Evolutionary conservation across 1,140 invertebrate genomes (phyloP).

Genomic region (Pseudoatta argentina): DNA sequence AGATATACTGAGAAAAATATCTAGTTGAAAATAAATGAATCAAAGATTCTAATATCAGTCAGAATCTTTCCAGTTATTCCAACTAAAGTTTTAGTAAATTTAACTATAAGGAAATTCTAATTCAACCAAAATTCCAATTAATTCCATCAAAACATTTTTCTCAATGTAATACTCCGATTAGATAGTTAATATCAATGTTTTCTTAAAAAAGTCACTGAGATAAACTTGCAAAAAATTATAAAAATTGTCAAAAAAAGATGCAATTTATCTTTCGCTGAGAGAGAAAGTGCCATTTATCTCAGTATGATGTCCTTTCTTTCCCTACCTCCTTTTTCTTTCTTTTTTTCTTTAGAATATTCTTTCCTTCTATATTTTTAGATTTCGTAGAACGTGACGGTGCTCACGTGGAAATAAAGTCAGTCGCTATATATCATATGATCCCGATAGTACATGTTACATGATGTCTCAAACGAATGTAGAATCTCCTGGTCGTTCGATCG

Average conservation of each 20-base stretch:
- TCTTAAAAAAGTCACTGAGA: background rate
- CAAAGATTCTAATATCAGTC: too few relatives aligned
- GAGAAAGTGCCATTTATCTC: background rate
- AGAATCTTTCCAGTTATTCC: too few relatives aligned
- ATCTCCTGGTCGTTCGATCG: slow-evolving; percentile 45
- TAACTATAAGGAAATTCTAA: too few relatives aligned
- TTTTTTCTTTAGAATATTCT: background rate
- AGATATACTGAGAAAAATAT: background rate
- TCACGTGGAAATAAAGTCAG: slow-evolving; percentile 48
- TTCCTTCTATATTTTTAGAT: slow-evolving; percentile 44
- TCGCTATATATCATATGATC: slow-evolving; percentile 37
- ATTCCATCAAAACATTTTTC: too few relatives aligned
- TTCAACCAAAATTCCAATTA: too few relatives aligned
- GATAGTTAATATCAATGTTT: background rate
- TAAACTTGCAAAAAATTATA: background rate
- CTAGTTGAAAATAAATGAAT: too few relatives aligned
- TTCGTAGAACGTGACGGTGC: slow-evolving; percentile 27
- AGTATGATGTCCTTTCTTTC: background rate
- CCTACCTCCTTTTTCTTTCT: background rate
- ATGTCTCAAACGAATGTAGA: slow-evolving; percentile 53
- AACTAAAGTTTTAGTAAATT: too few relatives aligned
- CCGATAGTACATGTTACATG: slow-evolving; percentile 51
- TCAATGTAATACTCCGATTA: too few relatives aligned
- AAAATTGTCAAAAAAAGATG: background rate
- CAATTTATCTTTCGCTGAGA: background rate